A percentile compares a stretch with the other conserved stretches of the same genome.
phyloP scores from a whole-genome alignment of 2,888 invertebrate genomes.

The Buathra laborator region DNA sequence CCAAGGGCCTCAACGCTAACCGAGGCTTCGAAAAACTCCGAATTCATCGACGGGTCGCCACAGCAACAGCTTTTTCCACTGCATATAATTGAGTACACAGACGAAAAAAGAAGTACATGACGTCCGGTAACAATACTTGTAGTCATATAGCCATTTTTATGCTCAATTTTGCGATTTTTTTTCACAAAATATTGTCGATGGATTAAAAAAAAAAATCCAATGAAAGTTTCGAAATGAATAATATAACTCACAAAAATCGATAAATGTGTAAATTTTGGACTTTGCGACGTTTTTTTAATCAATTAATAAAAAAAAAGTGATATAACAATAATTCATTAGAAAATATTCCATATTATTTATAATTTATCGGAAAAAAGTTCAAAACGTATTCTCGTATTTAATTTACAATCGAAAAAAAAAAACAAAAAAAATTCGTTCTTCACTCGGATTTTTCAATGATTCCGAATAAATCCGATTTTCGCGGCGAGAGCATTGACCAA shows the following conservation, averaged over 20 bases:
- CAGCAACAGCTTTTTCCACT: not conserved
- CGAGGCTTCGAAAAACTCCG: not conserved
- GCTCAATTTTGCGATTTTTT: not conserved
- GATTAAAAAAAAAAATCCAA: not conserved
- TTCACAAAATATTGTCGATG: not conserved
- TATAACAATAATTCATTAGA: no score
- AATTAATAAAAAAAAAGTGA: no score
- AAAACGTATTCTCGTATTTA: not conserved
- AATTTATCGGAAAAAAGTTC: no score
- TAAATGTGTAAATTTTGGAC: no score
- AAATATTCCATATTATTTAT: no score
- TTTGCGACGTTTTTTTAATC: no score
- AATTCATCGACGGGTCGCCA: not conserved
- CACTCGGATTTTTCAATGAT: not conserved
- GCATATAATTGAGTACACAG: not conserved
- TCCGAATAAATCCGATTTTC: slow-evolving; percentile 1
- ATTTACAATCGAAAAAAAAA: no score
- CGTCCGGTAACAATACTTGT: not conserved
- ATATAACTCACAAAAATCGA: no score
- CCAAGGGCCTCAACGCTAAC: not conserved
- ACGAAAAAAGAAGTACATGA: no score
- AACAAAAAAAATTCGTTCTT: not conserved
- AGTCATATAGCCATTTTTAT: not conserved
- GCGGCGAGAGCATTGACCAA: not conserved
- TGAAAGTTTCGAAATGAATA: no score